These are phyloP conservation scores for Eulithis prunata DNA, from an alignment of 2,888 invertebrate species.

Conservation along the genomic window DNA sequence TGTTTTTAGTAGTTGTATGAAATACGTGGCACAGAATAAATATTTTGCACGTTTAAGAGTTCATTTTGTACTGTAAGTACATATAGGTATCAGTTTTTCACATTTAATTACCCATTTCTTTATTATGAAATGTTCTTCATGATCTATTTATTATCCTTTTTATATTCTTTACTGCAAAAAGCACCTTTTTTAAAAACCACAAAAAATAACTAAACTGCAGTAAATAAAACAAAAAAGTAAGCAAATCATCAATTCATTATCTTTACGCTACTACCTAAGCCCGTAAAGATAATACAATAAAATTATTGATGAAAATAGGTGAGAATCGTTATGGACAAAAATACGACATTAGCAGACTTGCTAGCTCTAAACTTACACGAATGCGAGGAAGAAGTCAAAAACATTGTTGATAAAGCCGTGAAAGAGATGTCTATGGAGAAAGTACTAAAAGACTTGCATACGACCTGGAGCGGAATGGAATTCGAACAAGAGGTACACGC, in stretches of 20 bases:
- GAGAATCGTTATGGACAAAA: constrained; percentile 96
- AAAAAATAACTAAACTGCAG: constrained; percentile 8
- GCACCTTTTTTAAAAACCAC: constrained; percentile 14
- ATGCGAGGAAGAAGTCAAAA: constrained; percentile 98
- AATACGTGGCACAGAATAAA: not conserved
- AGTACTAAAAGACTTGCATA: constrained; percentile 93
- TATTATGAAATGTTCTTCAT: not conserved
- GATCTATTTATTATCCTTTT: not conserved
- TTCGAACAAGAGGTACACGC: constrained; percentile 95
- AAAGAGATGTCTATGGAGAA: constrained; percentile 99
- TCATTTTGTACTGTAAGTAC: no score
- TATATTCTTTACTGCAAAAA: not conserved
- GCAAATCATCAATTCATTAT: not conserved
- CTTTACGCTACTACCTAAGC: not conserved
- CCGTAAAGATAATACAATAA: constrained; percentile 7
- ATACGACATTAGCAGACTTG: constrained; percentile 96
- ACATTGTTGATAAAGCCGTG: constrained; percentile 98
- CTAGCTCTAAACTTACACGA: constrained; percentile 96
- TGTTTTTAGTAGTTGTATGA: not conserved
- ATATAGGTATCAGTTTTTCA: not conserved
- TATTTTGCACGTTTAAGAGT: not conserved
- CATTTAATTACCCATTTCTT: not conserved
- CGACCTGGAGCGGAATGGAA: constrained; percentile 97
- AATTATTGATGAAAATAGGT: constrained; percentile 84
- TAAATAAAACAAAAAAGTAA: constrained; percentile 15